phyloP scores from a whole-genome alignment of 2,888 invertebrate species.

The Ischnura elegans region DNA sequence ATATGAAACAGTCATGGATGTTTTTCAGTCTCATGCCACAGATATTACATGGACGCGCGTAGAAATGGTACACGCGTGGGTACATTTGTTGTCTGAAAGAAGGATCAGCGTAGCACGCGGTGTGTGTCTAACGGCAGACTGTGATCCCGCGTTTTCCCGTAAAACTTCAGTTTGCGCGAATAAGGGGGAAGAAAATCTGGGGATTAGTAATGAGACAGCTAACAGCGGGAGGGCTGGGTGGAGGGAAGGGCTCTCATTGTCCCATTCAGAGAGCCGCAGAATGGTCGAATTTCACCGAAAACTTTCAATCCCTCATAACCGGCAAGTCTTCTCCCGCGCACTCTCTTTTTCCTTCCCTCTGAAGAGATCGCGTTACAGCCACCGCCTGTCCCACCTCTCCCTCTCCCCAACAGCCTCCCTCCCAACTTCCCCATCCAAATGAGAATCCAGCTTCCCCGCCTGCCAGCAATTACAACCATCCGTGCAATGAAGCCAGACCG shows the following conservation, averaged over 20 bases:
- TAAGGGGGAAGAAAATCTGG: no score
- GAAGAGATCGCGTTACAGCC: neutral
- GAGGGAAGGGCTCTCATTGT: neutral
- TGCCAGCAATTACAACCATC: neutral
- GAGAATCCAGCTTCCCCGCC: neutral
- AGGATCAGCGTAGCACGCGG: no score
- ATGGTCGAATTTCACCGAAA: slow-evolving; percentile 35
- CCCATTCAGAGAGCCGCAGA: slow-evolving; percentile 19
- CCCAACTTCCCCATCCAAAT: no score
- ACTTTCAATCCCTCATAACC: slow-evolving; percentile 34
- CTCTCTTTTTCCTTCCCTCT: neutral
- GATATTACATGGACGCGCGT: no score
- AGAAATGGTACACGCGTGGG: no score
- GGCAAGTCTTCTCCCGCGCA: neutral
- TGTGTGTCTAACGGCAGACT: neutral
- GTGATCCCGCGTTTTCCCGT: neutral
- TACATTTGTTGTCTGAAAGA: no score
- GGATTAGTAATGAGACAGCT: slow-evolving; percentile 35
- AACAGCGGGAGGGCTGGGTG: neutral
- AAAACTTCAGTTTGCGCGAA: neutral
- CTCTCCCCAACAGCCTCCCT: neutral
- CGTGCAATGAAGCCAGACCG: no score
- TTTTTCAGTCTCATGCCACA: no score
- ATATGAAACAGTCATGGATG: no score
- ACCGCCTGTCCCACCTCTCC: neutral